These are phyloP conservation scores for Zaprionus nigranus DNA, from an alignment of 1,140 invertebrate species.

Conservation along the genomic window DNA sequence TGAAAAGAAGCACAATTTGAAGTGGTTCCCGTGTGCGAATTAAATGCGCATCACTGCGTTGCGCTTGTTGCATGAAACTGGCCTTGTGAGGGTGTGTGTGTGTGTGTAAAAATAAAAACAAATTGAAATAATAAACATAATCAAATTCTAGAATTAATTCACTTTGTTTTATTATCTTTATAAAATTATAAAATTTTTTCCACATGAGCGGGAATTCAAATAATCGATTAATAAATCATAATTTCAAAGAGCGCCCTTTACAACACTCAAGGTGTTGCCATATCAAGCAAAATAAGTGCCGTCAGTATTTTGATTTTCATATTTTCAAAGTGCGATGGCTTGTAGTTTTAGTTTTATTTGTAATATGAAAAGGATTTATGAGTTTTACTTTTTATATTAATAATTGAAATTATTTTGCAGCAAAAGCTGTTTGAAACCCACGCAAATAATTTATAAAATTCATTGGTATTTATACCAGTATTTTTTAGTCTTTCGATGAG, in stretches of 20 bases:
- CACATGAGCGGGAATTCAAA: not conserved
- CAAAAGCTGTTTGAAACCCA: not conserved
- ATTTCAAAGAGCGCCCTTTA: conserved; percentile 45
- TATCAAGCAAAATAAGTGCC: not conserved
- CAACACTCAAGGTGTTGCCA: conserved; percentile 14
- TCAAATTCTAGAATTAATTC: not conserved
- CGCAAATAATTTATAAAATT: not conserved
- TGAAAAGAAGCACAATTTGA: conserved; percentile 71
- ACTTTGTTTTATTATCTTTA: not conserved
- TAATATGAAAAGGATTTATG: too few species aligned
- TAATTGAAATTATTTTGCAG: not conserved
- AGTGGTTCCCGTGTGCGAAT: conserved; percentile 46
- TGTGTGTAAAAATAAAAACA: not conserved
- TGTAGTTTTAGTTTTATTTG: too few species aligned
- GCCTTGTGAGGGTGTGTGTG: not conserved
- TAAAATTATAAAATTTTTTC: not conserved
- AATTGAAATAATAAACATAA: not conserved
- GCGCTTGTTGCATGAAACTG: conserved; percentile 16
- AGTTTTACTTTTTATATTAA: too few species aligned
- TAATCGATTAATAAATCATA: conserved; percentile 8
- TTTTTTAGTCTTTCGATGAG: conserved; percentile 1
- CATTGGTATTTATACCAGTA: conserved; percentile 5
- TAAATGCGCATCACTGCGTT: conserved; percentile 60
- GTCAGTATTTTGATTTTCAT: not conserved
- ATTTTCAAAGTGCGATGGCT: not conserved